Evolutionary conservation across 2,888 invertebrate genomes (phyloP).

Genomic region (Phanerotoma sp.): DNA sequence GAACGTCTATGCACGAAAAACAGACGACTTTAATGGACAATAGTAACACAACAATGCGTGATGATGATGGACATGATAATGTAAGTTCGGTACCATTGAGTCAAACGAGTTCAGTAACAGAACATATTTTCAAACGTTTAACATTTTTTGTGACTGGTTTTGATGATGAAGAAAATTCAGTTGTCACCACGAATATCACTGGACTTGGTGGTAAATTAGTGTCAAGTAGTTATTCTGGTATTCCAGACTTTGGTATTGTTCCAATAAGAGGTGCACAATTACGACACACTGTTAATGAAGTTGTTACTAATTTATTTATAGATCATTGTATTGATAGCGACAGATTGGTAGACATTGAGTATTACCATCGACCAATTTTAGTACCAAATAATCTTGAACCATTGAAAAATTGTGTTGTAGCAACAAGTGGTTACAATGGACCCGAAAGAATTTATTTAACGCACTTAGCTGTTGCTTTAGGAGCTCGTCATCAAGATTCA

Average conservation of each 20-base stretch:
- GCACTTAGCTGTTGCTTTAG: slow-evolving; percentile 69
- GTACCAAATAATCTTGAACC: slow-evolving; percentile 59
- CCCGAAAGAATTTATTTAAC: slow-evolving; percentile 74
- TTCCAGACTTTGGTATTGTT: slow-evolving; percentile 69
- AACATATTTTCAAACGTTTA: slow-evolving; percentile 43
- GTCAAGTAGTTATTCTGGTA: slow-evolving; percentile 57
- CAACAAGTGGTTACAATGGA: slow-evolving; percentile 75
- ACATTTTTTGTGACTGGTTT: slow-evolving; percentile 58
- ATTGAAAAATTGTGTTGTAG: slow-evolving; percentile 71
- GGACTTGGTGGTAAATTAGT: slow-evolving; percentile 62
- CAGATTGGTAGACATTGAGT: slow-evolving; percentile 64
- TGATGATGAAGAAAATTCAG: slow-evolving; percentile 55
- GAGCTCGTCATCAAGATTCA: slow-evolving; percentile 71
- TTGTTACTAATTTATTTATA: slow-evolving; percentile 74
- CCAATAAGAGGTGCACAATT: slow-evolving; percentile 60
- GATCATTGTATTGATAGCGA: slow-evolving; percentile 67
- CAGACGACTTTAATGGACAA: slow-evolving; percentile 10
- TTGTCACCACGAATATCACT: slow-evolving; percentile 60
- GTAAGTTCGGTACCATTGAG: slow-evolving; percentile 45
- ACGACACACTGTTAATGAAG: slow-evolving; percentile 61
- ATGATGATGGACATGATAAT: slow-evolving; percentile 28
- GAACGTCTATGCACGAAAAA: too few relatives aligned
- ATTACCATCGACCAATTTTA: slow-evolving; percentile 72
- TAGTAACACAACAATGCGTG: too few relatives aligned
- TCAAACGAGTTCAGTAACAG: slow-evolving; percentile 38